phyloP scores from a whole-genome alignment of 2,113 vertebrate genomes.

The Grallaria varia region DNA sequence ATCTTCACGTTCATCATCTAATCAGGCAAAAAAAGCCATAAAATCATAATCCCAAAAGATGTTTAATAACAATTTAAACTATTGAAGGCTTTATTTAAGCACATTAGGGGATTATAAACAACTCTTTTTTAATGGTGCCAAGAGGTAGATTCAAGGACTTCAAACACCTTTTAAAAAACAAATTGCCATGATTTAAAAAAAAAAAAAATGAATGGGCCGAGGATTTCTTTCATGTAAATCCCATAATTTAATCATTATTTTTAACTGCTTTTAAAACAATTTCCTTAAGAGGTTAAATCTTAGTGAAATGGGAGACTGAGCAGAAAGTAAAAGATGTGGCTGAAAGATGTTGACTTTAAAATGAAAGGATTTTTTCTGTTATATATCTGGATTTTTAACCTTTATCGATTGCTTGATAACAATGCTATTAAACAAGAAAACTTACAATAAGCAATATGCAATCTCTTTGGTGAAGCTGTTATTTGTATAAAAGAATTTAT shows the following conservation, averaged over 20 bases:
- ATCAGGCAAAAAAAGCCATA: conserved; percentile 56
- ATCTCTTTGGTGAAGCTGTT: conserved; percentile 7
- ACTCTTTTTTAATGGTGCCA: conserved; percentile 61
- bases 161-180: conserved; percentile 67
- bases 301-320: conserved; percentile 20
- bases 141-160: conserved; percentile 60
- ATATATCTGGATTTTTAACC: not conserved
- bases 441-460: not conserved
- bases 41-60: conserved; percentile 64
- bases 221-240: conserved; percentile 58
- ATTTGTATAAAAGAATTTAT: conserved; percentile 21
- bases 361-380: not conserved
- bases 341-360: not conserved
- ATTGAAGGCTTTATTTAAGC: conserved; percentile 65
- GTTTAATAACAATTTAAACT: conserved; percentile 63
- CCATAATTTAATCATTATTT: conserved; percentile 65
- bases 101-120: conserved; percentile 64
- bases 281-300: conserved; percentile 64
- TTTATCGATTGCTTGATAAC: not conserved
- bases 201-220: conserved; percentile 50
- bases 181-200: conserved; percentile 47
- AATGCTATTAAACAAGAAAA: conserved; percentile 25
- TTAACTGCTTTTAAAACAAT: conserved; percentile 65
- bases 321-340: not conserved
- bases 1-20: conserved; percentile 55